These are phyloP conservation scores for Sycophila texana DNA, from an alignment of 2,888 invertebrate genomes.

Conservation along the genomic window DNA sequence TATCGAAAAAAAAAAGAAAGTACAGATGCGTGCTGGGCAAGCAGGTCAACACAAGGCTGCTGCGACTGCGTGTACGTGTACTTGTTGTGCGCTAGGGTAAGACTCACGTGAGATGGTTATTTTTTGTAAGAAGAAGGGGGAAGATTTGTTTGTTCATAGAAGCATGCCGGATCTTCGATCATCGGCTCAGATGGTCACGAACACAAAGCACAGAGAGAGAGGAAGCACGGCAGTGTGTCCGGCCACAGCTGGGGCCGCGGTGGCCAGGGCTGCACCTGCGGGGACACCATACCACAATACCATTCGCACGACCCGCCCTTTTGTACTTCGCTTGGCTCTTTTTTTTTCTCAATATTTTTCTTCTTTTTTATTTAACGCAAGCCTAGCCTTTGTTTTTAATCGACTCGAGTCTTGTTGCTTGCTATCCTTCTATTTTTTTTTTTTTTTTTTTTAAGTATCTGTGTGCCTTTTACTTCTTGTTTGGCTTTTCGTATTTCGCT, in stretches of 20 bases:
- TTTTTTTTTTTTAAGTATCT: not conserved
- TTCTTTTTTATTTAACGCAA: not conserved
- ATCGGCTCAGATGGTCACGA: conserved; percentile 75
- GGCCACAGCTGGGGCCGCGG: conserved; percentile 73
- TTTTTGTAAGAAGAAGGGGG: conserved; percentile 57
- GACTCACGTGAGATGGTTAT: conserved; percentile 58
- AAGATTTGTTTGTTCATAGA: conserved; percentile 54
- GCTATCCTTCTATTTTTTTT: no score
- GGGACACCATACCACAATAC: conserved; percentile 68
- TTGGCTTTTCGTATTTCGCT: no score
- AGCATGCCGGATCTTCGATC: conserved; percentile 74
- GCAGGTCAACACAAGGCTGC: not conserved
- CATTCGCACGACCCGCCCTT: conserved; percentile 58
- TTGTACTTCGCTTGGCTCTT: not conserved
- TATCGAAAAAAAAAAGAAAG: conserved; percentile 17
- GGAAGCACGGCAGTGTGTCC: conserved; percentile 76
- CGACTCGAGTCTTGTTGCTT: not conserved
- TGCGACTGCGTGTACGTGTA: conserved; percentile 23
- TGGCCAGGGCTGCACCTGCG: conserved; percentile 75
- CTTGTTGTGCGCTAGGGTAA: conserved; percentile 57
- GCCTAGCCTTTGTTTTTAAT: not conserved
- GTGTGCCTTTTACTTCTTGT: conserved; percentile 35
- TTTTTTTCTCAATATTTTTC: not conserved
- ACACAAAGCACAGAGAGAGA: conserved; percentile 76
- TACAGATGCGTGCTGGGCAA: conserved; percentile 5